A percentile compares a stretch with the other conserved stretches of the same genome.
These are phyloP conservation scores for Ecliptopera silaceata DNA, from an alignment of 2,888 invertebrate species.

Conservation along the genomic window DNA sequence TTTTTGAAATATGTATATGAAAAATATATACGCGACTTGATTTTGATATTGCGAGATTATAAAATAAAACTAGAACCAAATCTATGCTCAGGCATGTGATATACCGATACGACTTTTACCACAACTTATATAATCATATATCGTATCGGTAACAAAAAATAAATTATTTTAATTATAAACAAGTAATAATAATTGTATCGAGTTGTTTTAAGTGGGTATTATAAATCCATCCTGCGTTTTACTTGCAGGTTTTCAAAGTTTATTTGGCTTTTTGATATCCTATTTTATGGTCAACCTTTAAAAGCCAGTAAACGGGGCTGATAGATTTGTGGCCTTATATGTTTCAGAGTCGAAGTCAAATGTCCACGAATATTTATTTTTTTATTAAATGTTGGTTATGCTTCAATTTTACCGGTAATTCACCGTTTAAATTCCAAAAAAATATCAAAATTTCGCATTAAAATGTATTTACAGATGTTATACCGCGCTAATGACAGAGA, in stretches of 20 bases:
- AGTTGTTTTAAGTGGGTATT: background rate
- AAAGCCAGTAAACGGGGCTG: background rate
- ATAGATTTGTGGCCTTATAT: background rate
- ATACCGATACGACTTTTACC: background rate
- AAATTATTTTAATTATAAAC: background rate
- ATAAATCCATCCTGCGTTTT: constrained; percentile 6
- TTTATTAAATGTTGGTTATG: background rate
- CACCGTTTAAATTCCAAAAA: constrained; percentile 26
- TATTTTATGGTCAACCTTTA: background rate
- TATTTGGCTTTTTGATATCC: background rate
- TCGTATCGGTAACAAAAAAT: constrained; percentile 1
- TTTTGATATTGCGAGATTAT: no score
- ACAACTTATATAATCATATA: no score
- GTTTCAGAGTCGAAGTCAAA: no score
- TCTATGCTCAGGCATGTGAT: no score
- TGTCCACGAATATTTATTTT: no score
- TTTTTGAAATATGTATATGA: no score
- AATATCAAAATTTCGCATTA: constrained; percentile 28
- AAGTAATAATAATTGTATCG: background rate
- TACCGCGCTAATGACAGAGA: constrained; percentile 42
- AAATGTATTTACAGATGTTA: constrained; percentile 42
- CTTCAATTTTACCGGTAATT: constrained; percentile 13
- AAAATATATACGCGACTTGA: no score
- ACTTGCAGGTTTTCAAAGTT: background rate
- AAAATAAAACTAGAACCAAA: no score